Evolutionary conservation across 2,113 vertebrate species (phyloP).

Genomic region (Cebus imitator): DNA sequence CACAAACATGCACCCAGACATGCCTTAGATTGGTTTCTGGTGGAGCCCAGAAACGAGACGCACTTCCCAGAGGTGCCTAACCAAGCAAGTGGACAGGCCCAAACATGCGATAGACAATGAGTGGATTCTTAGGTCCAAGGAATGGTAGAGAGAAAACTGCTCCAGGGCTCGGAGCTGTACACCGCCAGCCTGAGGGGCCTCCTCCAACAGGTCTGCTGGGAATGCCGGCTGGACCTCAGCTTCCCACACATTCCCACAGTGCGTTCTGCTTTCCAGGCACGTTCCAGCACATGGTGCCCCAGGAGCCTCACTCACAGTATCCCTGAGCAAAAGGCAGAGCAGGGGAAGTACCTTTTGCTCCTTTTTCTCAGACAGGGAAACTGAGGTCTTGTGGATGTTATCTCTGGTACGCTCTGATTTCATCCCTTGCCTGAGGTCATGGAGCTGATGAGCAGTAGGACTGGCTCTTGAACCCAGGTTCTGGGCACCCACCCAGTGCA

Average conservation of each 20-base stretch:
- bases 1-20: neutral
- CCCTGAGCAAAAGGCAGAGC: neutral
- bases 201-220: neutral
- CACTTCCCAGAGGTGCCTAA: neutral
- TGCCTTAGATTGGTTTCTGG: neutral
- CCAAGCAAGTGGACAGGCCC: neutral
- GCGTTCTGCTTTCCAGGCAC: too few relatives aligned
- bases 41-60: neutral
- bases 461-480: neutral
- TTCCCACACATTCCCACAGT: neutral
- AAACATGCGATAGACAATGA: neutral
- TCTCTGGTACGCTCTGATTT: neutral
- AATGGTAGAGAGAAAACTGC: neutral
- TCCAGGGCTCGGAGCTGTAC: neutral
- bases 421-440: neutral
- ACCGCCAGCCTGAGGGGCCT: fast-evolving
- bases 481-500: neutral
- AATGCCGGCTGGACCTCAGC: neutral
- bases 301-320: neutral
- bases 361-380: neutral
- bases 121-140: neutral
- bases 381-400: too few relatives aligned
- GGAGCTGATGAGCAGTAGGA: neutral
- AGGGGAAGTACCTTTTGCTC: neutral
- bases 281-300: fast-evolving